Conservation (phyloP, 1,140 invertebrate genomes). For the Lepidurus packardi region DNA sequence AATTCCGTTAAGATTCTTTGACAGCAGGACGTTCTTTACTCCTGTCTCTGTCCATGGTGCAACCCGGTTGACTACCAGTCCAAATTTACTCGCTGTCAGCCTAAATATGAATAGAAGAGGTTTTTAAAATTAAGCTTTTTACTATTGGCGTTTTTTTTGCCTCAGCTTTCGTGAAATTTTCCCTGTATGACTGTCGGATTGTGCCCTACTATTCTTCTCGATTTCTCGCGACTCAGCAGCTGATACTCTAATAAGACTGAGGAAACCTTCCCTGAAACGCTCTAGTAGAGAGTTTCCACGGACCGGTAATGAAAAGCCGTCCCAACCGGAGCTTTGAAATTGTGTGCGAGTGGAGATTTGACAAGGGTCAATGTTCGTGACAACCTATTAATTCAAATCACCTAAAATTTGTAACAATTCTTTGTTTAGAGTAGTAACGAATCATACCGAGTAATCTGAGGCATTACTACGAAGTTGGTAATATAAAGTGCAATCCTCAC, state of each 20-base stretch:
- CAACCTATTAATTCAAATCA: background rate
- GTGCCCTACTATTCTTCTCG: slow-evolving; percentile 20
- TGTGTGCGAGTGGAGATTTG: background rate
- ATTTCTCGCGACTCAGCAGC: slow-evolving; percentile 30
- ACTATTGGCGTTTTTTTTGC: background rate
- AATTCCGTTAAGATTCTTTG: background rate
- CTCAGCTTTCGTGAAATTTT: background rate
- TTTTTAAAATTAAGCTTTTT: background rate
- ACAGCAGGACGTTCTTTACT: slow-evolving; percentile 17
- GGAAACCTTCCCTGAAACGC: background rate
- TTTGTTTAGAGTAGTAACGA: background rate
- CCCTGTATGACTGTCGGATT: background rate
- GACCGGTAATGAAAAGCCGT: background rate
- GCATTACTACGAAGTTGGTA: too few relatives aligned
- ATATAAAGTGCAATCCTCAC: too few relatives aligned
- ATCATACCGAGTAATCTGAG: slow-evolving; percentile 2
- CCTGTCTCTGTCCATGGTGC: background rate
- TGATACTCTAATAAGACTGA: background rate
- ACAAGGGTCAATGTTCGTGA: background rate
- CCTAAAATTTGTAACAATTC: background rate
- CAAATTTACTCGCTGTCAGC: slow-evolving; percentile 27
- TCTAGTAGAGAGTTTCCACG: background rate
- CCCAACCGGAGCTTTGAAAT: background rate
- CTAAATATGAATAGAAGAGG: background rate
- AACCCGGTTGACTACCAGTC: slow-evolving; percentile 12